Conservation (phyloP, 2,888 invertebrate genomes). For the Coenonympha glycerion region DNA sequence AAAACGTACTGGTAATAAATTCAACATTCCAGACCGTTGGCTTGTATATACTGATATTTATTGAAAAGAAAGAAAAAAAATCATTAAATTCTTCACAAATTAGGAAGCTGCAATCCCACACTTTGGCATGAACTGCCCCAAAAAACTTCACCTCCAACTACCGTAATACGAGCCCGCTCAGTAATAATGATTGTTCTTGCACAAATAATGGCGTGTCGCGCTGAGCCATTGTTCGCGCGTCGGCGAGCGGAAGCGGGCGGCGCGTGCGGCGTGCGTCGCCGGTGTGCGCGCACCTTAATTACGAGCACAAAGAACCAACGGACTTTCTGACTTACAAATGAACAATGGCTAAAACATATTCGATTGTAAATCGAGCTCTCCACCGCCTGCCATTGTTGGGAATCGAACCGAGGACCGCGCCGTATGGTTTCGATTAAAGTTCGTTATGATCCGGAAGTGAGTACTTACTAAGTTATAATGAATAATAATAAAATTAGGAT, state of each 20-base stretch:
- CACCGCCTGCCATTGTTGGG: background rate
- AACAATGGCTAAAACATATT: slow-evolving; percentile 30
- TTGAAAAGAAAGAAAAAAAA: too few species aligned
- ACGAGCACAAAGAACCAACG: slow-evolving; percentile 30
- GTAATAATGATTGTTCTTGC: slow-evolving; percentile 49
- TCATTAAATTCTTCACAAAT: background rate
- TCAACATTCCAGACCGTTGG: too few species aligned
- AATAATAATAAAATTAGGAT: too few species aligned
- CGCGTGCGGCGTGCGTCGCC: slow-evolving; percentile 26
- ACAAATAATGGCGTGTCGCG: slow-evolving; percentile 58
- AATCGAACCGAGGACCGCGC: too few species aligned
- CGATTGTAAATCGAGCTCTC: slow-evolving; percentile 11
- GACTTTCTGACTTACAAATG: slow-evolving; percentile 35
- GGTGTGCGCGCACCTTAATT: slow-evolving; percentile 35
- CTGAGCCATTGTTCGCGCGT: slow-evolving; percentile 69
- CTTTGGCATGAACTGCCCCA: slow-evolving; percentile 29
- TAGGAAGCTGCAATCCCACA: slow-evolving; percentile 11
- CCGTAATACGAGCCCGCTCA: slow-evolving; percentile 50
- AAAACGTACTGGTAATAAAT: too few species aligned
- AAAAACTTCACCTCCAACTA: slow-evolving; percentile 25
- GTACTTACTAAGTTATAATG: too few species aligned
- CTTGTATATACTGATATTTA: too few species aligned
- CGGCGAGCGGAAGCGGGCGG: slow-evolving; percentile 46
- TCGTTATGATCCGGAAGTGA: background rate
- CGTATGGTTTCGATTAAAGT: background rate